Conservation (phyloP, 64 coral and sea anemone genomes). For the Dendrophyllia cribrosa region DNA sequence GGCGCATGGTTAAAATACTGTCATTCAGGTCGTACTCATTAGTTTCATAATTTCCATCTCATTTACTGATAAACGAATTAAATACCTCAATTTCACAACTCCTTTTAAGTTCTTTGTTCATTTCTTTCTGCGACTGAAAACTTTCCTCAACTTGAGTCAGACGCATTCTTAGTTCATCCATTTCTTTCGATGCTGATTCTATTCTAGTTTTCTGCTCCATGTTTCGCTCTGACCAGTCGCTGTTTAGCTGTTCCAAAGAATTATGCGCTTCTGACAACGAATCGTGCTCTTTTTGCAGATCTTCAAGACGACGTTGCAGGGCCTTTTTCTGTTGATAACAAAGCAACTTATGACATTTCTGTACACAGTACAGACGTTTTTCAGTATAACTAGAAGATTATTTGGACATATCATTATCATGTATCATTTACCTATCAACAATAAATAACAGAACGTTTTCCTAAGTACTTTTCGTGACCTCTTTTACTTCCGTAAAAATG, state of each 20-base stretch:
- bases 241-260: conserved; percentile 78
- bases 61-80: too few relatives aligned
- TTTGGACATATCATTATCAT: too few relatives aligned
- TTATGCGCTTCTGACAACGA: conserved; percentile 71
- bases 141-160: conserved; percentile 20
- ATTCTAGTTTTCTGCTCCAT: conserved; percentile 44
- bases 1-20: too few relatives aligned
- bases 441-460: too few relatives aligned
- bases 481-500: too few relatives aligned
- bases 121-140: not conserved
- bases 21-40: too few relatives aligned
- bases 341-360: too few relatives aligned
- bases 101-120: conserved; percentile 41
- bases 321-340: conserved; percentile 60
- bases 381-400: too few relatives aligned
- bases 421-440: too few relatives aligned
- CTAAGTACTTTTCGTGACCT: too few relatives aligned
- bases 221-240: conserved; percentile 41
- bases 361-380: not conserved
- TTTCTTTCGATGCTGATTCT: conserved; percentile 19
- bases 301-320: conserved; percentile 17
- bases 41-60: too few relatives aligned
- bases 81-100: conserved; percentile 57
- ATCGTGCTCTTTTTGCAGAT: conserved; percentile 45
- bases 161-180: not conserved